Evolutionary conservation across 2,113 vertebrate genomes (phyloP), one percentile per base, ranked within the genome.

Genomic region (Blennius ocellaris): DNA sequence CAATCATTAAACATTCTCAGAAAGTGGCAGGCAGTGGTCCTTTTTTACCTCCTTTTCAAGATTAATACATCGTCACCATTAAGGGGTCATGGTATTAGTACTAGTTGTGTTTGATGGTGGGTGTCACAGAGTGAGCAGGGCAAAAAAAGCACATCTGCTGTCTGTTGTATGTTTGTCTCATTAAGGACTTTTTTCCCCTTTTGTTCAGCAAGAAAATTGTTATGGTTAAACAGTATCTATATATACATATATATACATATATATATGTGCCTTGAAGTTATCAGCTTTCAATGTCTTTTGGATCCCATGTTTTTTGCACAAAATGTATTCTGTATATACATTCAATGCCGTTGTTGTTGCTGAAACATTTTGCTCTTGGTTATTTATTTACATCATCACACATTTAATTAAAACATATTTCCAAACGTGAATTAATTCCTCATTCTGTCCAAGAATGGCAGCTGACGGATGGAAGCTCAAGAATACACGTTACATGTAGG

Each of bases 191-290:
- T 51, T 56, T 75, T 66, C 68, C 54, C 61, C 62, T 74, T 81
- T 66, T 84, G 41, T 84, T 79, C 51, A 76, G 65, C 63, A 76
- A 61, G 73, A 83, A 72, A 52, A 73, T 76, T 82, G 59, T 84
- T 76, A 81, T 76, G 83, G 76, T 82, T 52, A 71, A 78, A 73
- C 39, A 39, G 39, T 74, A 30, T 30, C 21, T 30, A 30, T 30
- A 62, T 83, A 70, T 83, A 83, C 75, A 66, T 83, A 70, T 83
- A 66, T 83, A 70, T 83, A 30, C 4, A 30, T 2, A 62, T 64
- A 66, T 83, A 70, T 83, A 83, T 77, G 88, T 88, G 88, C 88
- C 88, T 90, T 90, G 77, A 88, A 83, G 37, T 77, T 48, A 75
- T 79, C 64, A 83, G 86, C 88, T 88, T 81, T 78, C 69, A 81